Conservation (phyloP, 2,888 invertebrate species). For the Drosophila neotestacea region DNA sequence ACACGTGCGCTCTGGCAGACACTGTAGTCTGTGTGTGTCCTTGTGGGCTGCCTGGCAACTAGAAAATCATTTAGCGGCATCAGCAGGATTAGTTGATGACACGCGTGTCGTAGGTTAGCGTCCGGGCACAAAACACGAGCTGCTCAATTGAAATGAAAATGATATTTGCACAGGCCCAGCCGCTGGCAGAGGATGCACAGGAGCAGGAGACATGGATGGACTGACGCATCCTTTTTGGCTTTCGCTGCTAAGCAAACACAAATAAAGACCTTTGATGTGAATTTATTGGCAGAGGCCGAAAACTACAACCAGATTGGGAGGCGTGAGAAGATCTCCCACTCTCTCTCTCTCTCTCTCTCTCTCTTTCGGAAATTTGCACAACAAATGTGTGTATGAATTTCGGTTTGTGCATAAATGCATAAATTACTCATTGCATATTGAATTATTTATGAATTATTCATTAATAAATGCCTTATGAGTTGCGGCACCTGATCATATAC, state of each 20-base stretch:
- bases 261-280: conserved; percentile 81
- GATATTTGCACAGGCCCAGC: conserved; percentile 80
- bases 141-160: conserved; percentile 82
- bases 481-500: not conserved
- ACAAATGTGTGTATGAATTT: conserved; percentile 83
- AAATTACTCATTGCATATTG: conserved; percentile 68
- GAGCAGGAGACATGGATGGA: conserved; percentile 16
- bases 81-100: conserved; percentile 82
- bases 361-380: conserved; percentile 80
- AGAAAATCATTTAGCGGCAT: conserved; percentile 84
- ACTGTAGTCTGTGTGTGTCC: conserved; percentile 51
- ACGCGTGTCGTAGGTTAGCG: conserved; percentile 75
- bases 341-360: not conserved
- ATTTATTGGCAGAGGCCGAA: conserved; percentile 75
- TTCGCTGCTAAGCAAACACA: conserved; percentile 80
- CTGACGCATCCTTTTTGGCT: conserved; percentile 76
- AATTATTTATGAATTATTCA: conserved; percentile 64
- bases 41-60: conserved; percentile 72
- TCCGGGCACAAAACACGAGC: conserved; percentile 56
- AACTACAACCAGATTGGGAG: conserved; percentile 39
- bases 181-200: conserved; percentile 34
- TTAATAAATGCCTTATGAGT: conserved; percentile 53
- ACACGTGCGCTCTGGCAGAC: conserved; percentile 73
- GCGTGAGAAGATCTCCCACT: conserved; percentile 70
- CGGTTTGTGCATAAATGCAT: conserved; percentile 61